Base-by-base conservation (phyloP, 2,797 vertebrate species). In the Neoniphon sammara region DNA sequence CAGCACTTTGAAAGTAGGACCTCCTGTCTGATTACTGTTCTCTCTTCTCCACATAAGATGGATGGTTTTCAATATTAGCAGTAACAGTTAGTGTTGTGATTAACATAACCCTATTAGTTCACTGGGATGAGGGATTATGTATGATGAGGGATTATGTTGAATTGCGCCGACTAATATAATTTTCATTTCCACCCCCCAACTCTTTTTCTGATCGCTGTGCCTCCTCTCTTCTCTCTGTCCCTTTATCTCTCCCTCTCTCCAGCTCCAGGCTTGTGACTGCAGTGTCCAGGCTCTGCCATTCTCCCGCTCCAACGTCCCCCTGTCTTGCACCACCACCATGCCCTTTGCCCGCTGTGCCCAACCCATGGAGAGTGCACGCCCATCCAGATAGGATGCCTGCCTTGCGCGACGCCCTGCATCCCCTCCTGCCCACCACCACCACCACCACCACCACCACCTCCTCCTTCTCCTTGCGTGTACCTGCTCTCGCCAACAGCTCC, bases 351-450 rank as follows among this genome's bases (percentile, higher is more conserved):
- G 23, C 86, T 50, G 82, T 70, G 76, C 66, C 82, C 39, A 60
- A 84, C 87, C 87, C 86, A 88, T 91, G 91, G 92, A 93, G 91
- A 92, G 88, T 90, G 82, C 75, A 82, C 86, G 49, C 68, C 83
- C 79, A 61, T 85, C 84, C 79, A 87, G 88, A 89, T 93, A 93
- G 89, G 89, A 93, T 93, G 93, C 90, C 86, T 85, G 70, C 79
- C 62, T 65, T n/a, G 78, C 65, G 80, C 30, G 1, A 67, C 61
- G 5, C 84, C 83, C 86, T 90, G 87, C 77, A 77, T 70, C 88
- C 91, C 91, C 89, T 92, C 90, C 89, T 90, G 88, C 88, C 93
- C 91, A 42, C 81, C 85, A 78, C 55, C 39, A 17, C 57, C 64
- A 39, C 46, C 59, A 55, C 69, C 69, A 34, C 44, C 50, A 23